These are phyloP conservation scores for Plodia interpunctella DNA, from an alignment of 1,140 invertebrate species.

Conservation along the genomic window DNA sequence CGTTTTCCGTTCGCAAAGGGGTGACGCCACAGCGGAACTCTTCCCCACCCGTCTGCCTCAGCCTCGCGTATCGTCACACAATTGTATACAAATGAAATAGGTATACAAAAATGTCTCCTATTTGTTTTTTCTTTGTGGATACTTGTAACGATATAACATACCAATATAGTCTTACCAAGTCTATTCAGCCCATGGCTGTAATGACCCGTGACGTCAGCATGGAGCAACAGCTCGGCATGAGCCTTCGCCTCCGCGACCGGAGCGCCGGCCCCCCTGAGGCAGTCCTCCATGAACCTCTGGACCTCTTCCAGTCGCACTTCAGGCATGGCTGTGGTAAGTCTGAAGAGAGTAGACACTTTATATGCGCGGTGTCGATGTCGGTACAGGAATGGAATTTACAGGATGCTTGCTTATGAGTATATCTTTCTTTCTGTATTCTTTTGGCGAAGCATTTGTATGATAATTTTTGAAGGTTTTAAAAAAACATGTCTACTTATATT, in stretches of 20 bases:
- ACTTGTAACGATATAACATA: too few species aligned
- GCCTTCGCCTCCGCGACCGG: slow-evolving; percentile 80
- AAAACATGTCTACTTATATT: too few species aligned
- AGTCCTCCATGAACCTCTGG: slow-evolving; percentile 85
- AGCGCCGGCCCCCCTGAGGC: slow-evolving; percentile 83
- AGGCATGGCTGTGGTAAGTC: slow-evolving; percentile 32
- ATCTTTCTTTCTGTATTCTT: too few species aligned
- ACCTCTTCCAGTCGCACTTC: slow-evolving; percentile 78
- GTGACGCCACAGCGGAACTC: too few species aligned
- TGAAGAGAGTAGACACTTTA: slow-evolving; percentile 5
- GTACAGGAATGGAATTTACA: not conserved
- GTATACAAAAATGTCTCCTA: too few species aligned
- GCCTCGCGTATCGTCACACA: too few species aligned
- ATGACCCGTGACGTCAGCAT: slow-evolving; percentile 92
- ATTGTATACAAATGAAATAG: too few species aligned
- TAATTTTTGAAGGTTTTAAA: too few species aligned
- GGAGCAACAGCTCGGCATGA: slow-evolving; percentile 87
- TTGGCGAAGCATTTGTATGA: too few species aligned
- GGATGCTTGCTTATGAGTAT: not conserved
- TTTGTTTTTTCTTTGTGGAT: too few species aligned
- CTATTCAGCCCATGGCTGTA: slow-evolving; percentile 95
- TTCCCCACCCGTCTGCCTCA: too few species aligned
- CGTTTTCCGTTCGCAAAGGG: too few species aligned
- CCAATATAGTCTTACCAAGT: slow-evolving; percentile 77
- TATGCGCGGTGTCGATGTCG: not conserved